Percentiles rank a stretch among this genome's conserved stretches.
These are phyloP conservation scores for Chromobotia macracanthus DNA, from an alignment of 2,797 vertebrate species.

Conservation along the genomic window DNA sequence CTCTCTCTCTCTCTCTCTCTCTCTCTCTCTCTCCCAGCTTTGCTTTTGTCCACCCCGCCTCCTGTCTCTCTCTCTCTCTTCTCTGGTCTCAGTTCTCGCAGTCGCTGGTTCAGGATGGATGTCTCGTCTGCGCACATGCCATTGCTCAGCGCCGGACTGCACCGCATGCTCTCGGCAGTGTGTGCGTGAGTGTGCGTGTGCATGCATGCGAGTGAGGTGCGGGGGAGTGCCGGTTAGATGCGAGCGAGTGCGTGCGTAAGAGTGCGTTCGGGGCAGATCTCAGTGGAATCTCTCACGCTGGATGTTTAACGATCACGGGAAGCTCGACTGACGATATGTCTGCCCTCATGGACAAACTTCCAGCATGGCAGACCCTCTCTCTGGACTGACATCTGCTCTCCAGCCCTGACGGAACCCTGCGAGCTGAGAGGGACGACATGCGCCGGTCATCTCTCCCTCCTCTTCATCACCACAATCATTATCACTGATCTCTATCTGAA, in stretches of 20 bases:
- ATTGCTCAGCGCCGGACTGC: slow-evolving; percentile 39
- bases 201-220: slow-evolving; percentile 3
- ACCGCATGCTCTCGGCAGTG: slow-evolving; percentile 20
- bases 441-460: slow-evolving; percentile 69
- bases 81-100: slow-evolving; percentile 57
- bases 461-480: slow-evolving; percentile 74
- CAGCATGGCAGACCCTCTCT: slow-evolving; percentile 49
- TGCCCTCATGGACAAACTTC: slow-evolving; percentile 33
- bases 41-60: slow-evolving; percentile 56
- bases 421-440: slow-evolving; percentile 65
- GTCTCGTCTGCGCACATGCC: slow-evolving; percentile 73
- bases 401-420: slow-evolving; percentile 46
- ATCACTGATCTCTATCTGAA: slow-evolving; percentile 78
- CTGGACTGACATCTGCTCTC: slow-evolving; percentile 14
- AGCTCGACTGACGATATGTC: slow-evolving; percentile 29
- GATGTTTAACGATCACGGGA: slow-evolving; percentile 52
- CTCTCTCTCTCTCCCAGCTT: slow-evolving; percentile 19
- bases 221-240: slow-evolving; percentile 33
- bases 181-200: background rate
- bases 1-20: background rate
- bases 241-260: slow-evolving; percentile 31
- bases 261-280: slow-evolving; percentile 45
- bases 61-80: slow-evolving; percentile 49
- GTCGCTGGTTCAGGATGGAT: slow-evolving; percentile 72
- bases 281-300: slow-evolving; percentile 40